phyloP scores from a whole-genome alignment of 1,140 invertebrate species.

The Pseudomyrmex concolor region DNA sequence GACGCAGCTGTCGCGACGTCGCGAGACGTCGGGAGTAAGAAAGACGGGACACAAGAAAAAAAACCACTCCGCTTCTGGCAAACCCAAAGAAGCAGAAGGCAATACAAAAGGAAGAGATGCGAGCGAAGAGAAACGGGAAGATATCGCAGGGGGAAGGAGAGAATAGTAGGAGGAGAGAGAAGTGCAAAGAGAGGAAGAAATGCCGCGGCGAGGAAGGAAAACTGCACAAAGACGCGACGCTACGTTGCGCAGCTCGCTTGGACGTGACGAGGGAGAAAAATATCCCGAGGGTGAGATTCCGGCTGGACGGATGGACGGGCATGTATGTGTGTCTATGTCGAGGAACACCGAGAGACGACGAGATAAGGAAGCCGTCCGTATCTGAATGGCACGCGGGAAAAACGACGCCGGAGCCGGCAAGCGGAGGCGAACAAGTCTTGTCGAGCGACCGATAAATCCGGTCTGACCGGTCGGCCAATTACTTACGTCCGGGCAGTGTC shows the following conservation, averaged over 20 bases:
- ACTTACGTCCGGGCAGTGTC: conserved; percentile 52
- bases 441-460: conserved; percentile 50
- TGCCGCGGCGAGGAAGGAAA: conserved; percentile 45
- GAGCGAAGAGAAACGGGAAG: conserved; percentile 22
- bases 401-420: neutral
- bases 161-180: neutral
- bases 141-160: neutral
- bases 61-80: neutral
- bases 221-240: conserved; percentile 65
- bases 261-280: conserved; percentile 69
- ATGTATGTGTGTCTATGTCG: neutral
- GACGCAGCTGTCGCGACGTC: conserved; percentile 26
- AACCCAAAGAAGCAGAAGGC: conserved; percentile 28
- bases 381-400: conserved; percentile 46
- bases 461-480: conserved; percentile 58
- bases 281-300: conserved; percentile 52
- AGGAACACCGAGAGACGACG: neutral
- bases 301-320: neutral
- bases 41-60: neutral
- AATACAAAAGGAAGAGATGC: conserved; percentile 32
- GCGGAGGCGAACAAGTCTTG: conserved; percentile 1
- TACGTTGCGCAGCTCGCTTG: conserved; percentile 71
- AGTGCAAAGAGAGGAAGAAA: neutral
- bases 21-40: conserved; percentile 5
- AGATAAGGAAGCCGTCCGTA: conserved; percentile 15